These are phyloP conservation scores for Danionella dracula DNA, from an alignment of 2,797 vertebrate genomes.

Conservation along the genomic window DNA sequence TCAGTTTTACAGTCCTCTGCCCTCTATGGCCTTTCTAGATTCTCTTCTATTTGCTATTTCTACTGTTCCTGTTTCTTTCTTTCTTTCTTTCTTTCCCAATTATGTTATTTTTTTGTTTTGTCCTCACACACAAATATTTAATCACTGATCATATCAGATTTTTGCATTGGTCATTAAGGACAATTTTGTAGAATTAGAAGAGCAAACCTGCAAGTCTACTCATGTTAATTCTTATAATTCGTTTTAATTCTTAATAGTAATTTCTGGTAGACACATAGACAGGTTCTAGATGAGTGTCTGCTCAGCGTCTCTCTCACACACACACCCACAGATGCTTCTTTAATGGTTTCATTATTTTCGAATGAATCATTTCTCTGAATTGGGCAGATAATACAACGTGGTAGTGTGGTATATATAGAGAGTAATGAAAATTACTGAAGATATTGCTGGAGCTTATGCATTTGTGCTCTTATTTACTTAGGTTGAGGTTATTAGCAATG, in stretches of 20 bases:
- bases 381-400: conserved; percentile 17
- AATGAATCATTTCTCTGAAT: conserved; percentile 18
- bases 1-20: not conserved
- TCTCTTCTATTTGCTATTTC: conserved; percentile 1
- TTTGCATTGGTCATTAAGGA: too few species aligned
- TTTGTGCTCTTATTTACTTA: conserved; percentile 5
- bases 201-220: too few species aligned
- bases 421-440: conserved; percentile 39
- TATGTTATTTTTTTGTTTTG: too few species aligned
- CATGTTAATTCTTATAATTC: too few species aligned
- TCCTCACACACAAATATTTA: too few species aligned
- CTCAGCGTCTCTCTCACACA: conserved; percentile 1
- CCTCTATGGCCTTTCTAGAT: not conserved
- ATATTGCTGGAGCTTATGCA: not conserved
- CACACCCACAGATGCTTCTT: not conserved
- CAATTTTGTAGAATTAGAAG: too few species aligned
- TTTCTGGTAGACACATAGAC: too few species aligned
- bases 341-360: conserved; percentile 21
- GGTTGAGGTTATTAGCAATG: not conserved
- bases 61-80: not conserved
- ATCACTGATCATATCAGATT: too few species aligned
- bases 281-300: not conserved
- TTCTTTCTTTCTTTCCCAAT: not conserved
- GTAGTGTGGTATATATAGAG: conserved; percentile 16
- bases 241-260: too few species aligned